Evolutionary conservation across 2,888 invertebrate genomes (phyloP).

Genomic region (Gymnoscelis rufifasciata): DNA sequence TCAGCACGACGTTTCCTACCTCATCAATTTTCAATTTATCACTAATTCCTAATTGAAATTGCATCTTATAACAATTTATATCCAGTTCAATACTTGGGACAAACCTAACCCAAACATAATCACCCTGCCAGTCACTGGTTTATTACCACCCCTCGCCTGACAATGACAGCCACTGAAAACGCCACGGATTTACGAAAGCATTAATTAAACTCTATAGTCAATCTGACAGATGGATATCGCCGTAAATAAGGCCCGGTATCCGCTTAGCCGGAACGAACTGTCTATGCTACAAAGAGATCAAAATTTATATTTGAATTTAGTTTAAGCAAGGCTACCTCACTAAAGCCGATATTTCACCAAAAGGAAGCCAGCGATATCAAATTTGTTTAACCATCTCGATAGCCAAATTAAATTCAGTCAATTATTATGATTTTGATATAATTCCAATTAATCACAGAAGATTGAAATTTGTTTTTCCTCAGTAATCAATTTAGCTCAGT

Average conservation of each 20-base stretch:
- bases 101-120: slow-evolving; percentile 4
- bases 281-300: background rate
- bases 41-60: background rate
- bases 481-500: too few species aligned
- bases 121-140: slow-evolving; percentile 12
- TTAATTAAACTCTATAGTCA: slow-evolving; percentile 42
- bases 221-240: background rate
- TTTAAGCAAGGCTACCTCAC: too few species aligned
- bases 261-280: slow-evolving; percentile 1
- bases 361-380: too few species aligned
- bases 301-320: background rate
- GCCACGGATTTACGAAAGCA: slow-evolving; percentile 43
- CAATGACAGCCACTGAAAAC: slow-evolving; percentile 42
- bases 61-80: too few species aligned
- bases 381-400: too few species aligned
- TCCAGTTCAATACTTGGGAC: too few species aligned
- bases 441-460: too few species aligned
- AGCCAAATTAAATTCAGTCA: too few species aligned
- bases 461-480: too few species aligned
- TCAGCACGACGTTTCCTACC: slow-evolving; percentile 1
- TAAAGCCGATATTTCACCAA: too few species aligned
- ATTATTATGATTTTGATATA: too few species aligned
- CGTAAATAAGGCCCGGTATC: slow-evolving; percentile 5
- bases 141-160: slow-evolving; percentile 10
- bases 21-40: too few species aligned